Evolutionary conservation across 2,888 invertebrate genomes (phyloP), one percentile per base, ranked within the genome.

Genomic region (Agriopis leucophaearia): DNA sequence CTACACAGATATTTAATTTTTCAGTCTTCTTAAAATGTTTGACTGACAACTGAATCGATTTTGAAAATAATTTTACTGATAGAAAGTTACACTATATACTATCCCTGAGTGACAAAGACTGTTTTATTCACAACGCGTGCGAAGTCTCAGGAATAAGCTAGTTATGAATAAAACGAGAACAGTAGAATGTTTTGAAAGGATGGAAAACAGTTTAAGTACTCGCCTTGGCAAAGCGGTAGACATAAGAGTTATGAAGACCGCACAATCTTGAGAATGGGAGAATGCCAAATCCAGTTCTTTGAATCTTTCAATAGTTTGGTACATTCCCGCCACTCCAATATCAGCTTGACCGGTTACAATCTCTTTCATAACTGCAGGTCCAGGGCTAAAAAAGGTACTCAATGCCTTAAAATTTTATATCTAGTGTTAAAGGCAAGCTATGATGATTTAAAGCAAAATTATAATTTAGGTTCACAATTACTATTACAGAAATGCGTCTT

Each of bases 201-300:
- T 4, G 16, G 8, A 16, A 5, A 15, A 15, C 45, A 45, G 3
- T 15, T 2, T 10, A 36, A 38, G 51, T 27, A 54, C 44, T 48
- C 68, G 91, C 96, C 96, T 96, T 38, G 97, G 97, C 64, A 97
- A 88, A 6, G 97, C 97, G 55, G 96, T 97, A 1, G 97, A 97
- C 69, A 96, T 95, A 7, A 97, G 85, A 0, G 97, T 96, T 56
- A 97, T 95, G 81, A 97, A 97, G 1, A 96, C 94, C 7, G 97
- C 97, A 83, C 97, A 97, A 81, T 97, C 97, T 69, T 95, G 95
- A 3, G 96, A 95, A 86, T 97, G 96, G 0, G 95, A 91, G 56
- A 94, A 88, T 0, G 96, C 95, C 83, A 96, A 94, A 71, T 96
- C 96, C 73, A 96, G 94, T 9, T 88, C 82, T 3, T 81, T 78